Conservation (phyloP, 2,113 vertebrate genomes). For the Seriola dumerili region DNA sequence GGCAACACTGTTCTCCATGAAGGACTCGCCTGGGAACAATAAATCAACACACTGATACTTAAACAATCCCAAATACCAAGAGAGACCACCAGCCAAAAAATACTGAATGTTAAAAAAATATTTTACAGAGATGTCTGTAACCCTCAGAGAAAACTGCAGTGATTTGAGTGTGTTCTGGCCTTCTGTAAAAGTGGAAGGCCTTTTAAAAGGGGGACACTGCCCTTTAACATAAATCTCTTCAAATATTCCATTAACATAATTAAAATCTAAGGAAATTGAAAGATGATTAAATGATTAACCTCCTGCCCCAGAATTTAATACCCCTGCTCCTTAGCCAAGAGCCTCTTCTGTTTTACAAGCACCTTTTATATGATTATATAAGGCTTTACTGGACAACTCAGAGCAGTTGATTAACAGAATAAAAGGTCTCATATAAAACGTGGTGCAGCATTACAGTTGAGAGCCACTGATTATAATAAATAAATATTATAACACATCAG, state of each 20-base stretch:
- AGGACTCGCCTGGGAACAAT: constrained; percentile 86
- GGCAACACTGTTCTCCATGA: constrained; percentile 85
- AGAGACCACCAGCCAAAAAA: background rate
- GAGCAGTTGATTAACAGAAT: constrained; percentile 33
- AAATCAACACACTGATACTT: background rate
- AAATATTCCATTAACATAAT: constrained; percentile 71
- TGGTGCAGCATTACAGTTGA: constrained; percentile 1
- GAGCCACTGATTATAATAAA: constrained; percentile 21
- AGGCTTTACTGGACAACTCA: constrained; percentile 49
- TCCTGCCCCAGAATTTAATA: constrained; percentile 43
- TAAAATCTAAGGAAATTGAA: constrained; percentile 64
- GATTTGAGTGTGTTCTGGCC: constrained; percentile 17
- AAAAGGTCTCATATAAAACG: constrained; percentile 42
- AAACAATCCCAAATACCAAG: background rate
- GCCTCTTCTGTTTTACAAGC: constrained; percentile 36
- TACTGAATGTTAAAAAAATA: background rate
- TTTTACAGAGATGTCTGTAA: background rate
- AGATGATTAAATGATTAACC: constrained; percentile 72
- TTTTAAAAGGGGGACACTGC: constrained; percentile 34
- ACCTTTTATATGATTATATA: constrained; percentile 44
- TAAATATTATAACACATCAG: constrained; percentile 3
- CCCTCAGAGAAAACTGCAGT: background rate
- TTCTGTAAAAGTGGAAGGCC: constrained; percentile 19
- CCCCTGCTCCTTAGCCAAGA: constrained; percentile 34
- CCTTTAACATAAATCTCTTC: constrained; percentile 50